Evolutionary conservation across 2,797 vertebrate species (phyloP).

Genomic region (Gallinago stenura): DNA sequence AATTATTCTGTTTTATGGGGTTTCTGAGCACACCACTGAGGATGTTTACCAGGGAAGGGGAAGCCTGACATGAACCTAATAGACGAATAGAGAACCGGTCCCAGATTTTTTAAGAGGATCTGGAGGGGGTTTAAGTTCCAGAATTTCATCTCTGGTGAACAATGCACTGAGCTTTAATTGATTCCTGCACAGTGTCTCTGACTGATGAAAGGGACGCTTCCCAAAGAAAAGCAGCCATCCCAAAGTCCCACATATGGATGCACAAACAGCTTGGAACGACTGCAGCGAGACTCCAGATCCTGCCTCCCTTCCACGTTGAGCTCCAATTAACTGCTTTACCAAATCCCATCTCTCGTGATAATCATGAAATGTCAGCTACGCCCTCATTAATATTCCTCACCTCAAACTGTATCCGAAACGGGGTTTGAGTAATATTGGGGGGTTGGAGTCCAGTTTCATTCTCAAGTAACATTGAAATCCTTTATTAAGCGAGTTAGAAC

Average conservation of each 20-base stretch:
- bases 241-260: conserved; percentile 43
- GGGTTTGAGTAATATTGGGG: neutral
- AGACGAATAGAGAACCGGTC: conserved; percentile 45
- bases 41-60: conserved; percentile 63
- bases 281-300: conserved; percentile 19
- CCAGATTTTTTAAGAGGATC: conserved; percentile 66
- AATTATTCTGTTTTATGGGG: conserved; percentile 51
- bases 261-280: conserved; percentile 8
- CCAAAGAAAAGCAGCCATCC: conserved; percentile 52
- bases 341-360: conserved; percentile 60
- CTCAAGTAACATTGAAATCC: neutral
- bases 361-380: conserved; percentile 55
- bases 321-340: conserved; percentile 67
- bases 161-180: conserved; percentile 56
- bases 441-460: neutral
- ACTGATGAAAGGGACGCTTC: conserved; percentile 62
- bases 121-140: conserved; percentile 65
- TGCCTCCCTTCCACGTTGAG: conserved; percentile 11
- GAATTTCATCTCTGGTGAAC: conserved; percentile 72
- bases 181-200: conserved; percentile 72
- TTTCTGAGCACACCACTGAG: conserved; percentile 46
- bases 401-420: conserved; percentile 55
- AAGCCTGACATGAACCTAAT: conserved; percentile 66
- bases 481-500: neutral
- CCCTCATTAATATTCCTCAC: conserved; percentile 61